These are phyloP conservation scores for Herminia tarsipennalis DNA, from an alignment of 2,888 invertebrate genomes.

Conservation along the genomic window DNA sequence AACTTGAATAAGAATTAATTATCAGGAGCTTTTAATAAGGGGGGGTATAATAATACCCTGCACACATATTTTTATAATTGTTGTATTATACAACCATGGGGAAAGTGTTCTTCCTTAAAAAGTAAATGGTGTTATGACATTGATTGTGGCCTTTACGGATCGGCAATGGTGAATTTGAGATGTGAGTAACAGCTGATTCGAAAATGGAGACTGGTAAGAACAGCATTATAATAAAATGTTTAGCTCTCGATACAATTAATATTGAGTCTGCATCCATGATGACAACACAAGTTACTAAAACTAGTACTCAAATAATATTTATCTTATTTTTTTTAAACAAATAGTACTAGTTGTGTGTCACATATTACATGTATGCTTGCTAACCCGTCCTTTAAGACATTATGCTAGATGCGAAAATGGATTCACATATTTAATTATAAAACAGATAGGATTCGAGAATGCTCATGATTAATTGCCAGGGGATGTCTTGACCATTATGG, in stretches of 20 bases:
- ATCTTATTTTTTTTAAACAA: no score
- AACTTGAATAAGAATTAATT: constrained; percentile 20
- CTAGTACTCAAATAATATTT: no score
- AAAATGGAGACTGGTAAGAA: constrained; percentile 47
- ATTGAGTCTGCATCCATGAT: constrained; percentile 34
- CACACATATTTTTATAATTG: constrained; percentile 42
- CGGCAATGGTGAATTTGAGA: constrained; percentile 29
- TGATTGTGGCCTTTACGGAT: constrained; percentile 49
- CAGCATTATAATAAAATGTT: constrained; percentile 28
- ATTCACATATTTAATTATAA: no score
- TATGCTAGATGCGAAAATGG: no score
- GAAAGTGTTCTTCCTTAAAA: constrained; percentile 32
- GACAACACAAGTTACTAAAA: not conserved
- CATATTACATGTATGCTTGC: no score
- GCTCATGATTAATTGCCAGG: no score
- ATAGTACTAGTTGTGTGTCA: no score
- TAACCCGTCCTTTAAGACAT: no score
- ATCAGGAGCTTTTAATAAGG: constrained; percentile 3
- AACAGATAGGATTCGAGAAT: no score
- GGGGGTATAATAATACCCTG: constrained; percentile 22
- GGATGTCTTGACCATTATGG: no score
- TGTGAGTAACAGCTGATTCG: constrained; percentile 41
- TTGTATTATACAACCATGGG: constrained; percentile 31
- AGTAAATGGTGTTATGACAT: constrained; percentile 38
- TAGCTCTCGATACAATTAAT: constrained; percentile 29